Base-by-base conservation (phyloP, 2,888 invertebrate genomes). In the Teleogryllus oceanicus region DNA sequence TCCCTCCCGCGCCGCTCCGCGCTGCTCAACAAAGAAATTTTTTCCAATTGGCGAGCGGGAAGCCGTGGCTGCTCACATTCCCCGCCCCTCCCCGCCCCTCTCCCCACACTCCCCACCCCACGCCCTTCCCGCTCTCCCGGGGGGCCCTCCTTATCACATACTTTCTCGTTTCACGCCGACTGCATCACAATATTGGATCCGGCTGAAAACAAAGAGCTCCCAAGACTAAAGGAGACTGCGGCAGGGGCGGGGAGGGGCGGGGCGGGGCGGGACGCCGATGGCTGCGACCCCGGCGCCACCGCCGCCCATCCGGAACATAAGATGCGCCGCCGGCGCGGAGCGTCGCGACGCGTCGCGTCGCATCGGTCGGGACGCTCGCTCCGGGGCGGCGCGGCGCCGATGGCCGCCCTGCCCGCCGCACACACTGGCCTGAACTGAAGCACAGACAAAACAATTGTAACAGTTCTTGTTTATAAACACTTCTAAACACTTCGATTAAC, bases 151-250 rank as follows among this genome's bases (percentile, higher is more conserved):
- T 62, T 62, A 62, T 62, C 62, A 62, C 62, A 62, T 62, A 62
- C 62, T 62, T 62, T 62, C 62, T 62, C 62, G 62, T 62, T 62
- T 62, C 62, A 62, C 62, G 62, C 62, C 62, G 62, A 62, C 62
- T 62, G 62, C 62, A 62, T 62, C 62, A 62, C 62, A 62, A 62
- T 62, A 62, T 62, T 62, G 62, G 62, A 62, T 62, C 62, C 62
- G 62, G 62, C 62, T 62, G 62, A 62, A 62, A 62, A 62, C 62
- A 62, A 62, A 62, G 62, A 62, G 62, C 62, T 62, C 62, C 16
- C 62, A n/a, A 13, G 62, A 18, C 62, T 62, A 62, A 62, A 62
- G 62, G 62, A 62, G 62, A 62, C 62, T 13, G n/a, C 62, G 16
- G n/a, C 13, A 1, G n/a, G 16, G 62, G 8, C 10, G 62, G n/a